Percentiles rank a stretch among this genome's conserved stretches.
Conservation (phyloP, 2,888 invertebrate species). For the Endotricha flammealis region DNA sequence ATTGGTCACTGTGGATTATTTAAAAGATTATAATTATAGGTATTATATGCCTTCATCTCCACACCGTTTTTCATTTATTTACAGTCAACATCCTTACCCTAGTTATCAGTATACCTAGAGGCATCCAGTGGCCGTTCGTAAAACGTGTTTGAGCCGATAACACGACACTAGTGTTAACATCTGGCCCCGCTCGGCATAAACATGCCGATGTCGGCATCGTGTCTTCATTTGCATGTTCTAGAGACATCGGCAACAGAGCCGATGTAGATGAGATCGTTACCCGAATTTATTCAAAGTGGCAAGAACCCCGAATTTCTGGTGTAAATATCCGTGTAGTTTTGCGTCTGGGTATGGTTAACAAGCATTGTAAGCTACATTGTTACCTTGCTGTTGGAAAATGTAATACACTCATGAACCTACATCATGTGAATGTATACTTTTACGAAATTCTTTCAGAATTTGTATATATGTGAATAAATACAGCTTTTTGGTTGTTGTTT, state of each 20-base stretch:
- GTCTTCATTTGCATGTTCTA: constrained; percentile 70
- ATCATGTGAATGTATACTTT: too few species aligned
- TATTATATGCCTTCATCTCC: too few species aligned
- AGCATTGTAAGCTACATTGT: constrained; percentile 1
- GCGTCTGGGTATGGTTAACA: not conserved
- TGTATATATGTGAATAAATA: too few species aligned
- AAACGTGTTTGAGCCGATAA: constrained; percentile 66
- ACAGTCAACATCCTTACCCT: too few species aligned
- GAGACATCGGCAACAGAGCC: constrained; percentile 41
- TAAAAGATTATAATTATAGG: too few species aligned
- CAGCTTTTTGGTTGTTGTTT: too few species aligned
- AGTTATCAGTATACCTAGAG: too few species aligned
- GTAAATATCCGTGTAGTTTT: not conserved
- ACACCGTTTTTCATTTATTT: too few species aligned
- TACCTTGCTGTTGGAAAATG: not conserved
- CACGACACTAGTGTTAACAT: constrained; percentile 56
- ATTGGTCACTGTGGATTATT: too few species aligned
- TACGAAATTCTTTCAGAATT: too few species aligned
- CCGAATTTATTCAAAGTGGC: constrained; percentile 51
- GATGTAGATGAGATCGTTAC: constrained; percentile 51
- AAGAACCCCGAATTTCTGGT: constrained; percentile 1
- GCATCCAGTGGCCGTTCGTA: constrained; percentile 61
- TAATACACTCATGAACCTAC: not conserved
- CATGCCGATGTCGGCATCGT: constrained; percentile 55
- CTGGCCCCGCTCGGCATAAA: constrained; percentile 46